Evolutionary conservation across 2,888 invertebrate species (phyloP), one percentile per base, ranked within the genome.

Genomic region (Trimorus sp.): DNA sequence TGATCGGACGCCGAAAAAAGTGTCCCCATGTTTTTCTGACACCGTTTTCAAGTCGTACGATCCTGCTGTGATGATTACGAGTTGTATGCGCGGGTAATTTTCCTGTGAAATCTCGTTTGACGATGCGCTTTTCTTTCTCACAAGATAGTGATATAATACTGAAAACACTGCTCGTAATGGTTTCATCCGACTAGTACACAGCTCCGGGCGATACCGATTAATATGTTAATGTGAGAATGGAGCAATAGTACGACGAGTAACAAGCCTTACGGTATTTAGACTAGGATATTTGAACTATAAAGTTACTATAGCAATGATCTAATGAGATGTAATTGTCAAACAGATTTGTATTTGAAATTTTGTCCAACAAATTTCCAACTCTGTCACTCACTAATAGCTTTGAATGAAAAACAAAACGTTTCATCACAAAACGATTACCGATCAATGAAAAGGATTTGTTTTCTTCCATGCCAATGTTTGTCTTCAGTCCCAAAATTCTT

Each of bases 151-250:
- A 42, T 60, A 60, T 60, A 42, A 42, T 45, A 42, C 45, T 16
- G 11, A 14, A 45, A 45, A 42, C 12, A 60, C 16, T 45, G 16
- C 40, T 12, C 14, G 45, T 60, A 60, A 60, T 60, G 12, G 16
- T 60, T 60, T 16, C 45, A 60, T 45, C 42, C 16, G 16, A 60
- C 42, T 42, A 12, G 51, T 51, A 63, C 14, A 14, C 8, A 37
- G 14, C 49, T 51, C 15, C 51, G 37, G 63, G 63, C 63, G 49
- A 16, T 63, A 49, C 36, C 15, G 63, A 63, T 63, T 63, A 63
- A 49, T 37, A 63, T 63, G 63, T 63, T 68, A 66, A 66, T 66
- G 54, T 42, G 42, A 53, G 37, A 53, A 65, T 65, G 38, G 51
- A 51, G 65, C 38, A 63, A 65, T 65, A 65, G 38, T 65, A 12